These are phyloP conservation scores for Esox lucius DNA, from an alignment of 2,797 vertebrate species.

Conservation along the genomic window DNA sequence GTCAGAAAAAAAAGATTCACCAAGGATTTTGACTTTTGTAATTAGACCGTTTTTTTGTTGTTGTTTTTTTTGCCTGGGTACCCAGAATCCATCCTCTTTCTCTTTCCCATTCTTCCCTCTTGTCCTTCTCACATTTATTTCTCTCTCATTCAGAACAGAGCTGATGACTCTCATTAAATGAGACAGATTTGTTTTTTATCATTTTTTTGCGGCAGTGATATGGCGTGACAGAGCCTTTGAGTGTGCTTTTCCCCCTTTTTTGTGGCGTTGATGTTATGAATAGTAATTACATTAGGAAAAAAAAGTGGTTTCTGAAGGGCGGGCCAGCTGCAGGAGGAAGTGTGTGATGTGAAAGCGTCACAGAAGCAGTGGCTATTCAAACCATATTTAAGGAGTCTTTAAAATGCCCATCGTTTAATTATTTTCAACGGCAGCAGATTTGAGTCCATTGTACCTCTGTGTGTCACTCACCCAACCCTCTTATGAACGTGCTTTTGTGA, in stretches of 20 bases:
- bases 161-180: constrained; percentile 13
- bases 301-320: constrained; percentile 21
- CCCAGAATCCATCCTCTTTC: not conserved
- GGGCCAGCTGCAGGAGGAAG: constrained; percentile 24
- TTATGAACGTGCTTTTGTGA: not conserved
- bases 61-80: not conserved
- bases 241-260: constrained; percentile 17
- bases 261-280: not conserved
- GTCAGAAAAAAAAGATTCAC: constrained; percentile 26
- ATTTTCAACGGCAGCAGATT: constrained; percentile 3
- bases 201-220: constrained; percentile 26
- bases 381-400: constrained; percentile 11
- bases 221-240: constrained; percentile 31
- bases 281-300: not conserved
- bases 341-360: constrained; percentile 23
- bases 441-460: not conserved
- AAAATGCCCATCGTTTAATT: constrained; percentile 23
- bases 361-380: constrained; percentile 15
- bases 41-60: constrained; percentile 32
- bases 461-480: not conserved
- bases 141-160: not conserved
- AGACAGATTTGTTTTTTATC: constrained; percentile 26
- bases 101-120: not conserved
- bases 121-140: not conserved
- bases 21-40: constrained; percentile 32